These are phyloP conservation scores for Cyclargus thomasi DNA, from an alignment of 1,140 invertebrate species.

Conservation along the genomic window DNA sequence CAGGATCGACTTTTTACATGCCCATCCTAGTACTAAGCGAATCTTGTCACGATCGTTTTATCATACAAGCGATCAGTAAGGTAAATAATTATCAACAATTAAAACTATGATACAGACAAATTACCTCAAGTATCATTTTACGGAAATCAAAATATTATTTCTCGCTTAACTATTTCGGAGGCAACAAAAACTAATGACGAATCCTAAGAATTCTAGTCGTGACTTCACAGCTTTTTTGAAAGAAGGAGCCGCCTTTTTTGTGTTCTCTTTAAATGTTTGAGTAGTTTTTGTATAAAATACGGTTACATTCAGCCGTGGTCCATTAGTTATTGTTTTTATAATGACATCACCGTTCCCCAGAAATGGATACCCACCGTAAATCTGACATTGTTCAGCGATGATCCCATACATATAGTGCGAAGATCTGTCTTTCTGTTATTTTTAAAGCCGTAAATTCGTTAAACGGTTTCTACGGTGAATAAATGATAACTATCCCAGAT, in stretches of 20 bases:
- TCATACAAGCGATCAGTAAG: neutral
- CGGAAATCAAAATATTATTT: neutral
- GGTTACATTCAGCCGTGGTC: neutral
- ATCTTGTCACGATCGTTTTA: too few species aligned
- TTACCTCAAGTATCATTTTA: neutral
- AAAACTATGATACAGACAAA: neutral
- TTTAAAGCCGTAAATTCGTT: too few species aligned
- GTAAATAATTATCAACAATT: neutral
- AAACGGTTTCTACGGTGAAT: too few species aligned
- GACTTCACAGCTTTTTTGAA: conserved; percentile 13
- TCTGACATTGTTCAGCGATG: neutral
- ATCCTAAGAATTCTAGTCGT: neutral
- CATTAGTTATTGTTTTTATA: conserved; percentile 7
- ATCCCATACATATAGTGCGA: neutral
- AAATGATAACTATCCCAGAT: too few species aligned
- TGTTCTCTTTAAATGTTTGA: conserved; percentile 10
- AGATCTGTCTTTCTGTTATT: too few species aligned
- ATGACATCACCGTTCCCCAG: neutral
- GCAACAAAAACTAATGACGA: neutral
- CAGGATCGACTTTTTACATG: too few species aligned
- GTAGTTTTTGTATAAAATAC: neutral
- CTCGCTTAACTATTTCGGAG: neutral
- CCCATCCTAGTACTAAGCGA: too few species aligned
- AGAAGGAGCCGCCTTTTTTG: conserved; percentile 1
- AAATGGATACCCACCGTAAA: neutral